Evolutionary conservation across 2,113 vertebrate genomes (phyloP).

Genomic region (Pteropus alecto): DNA sequence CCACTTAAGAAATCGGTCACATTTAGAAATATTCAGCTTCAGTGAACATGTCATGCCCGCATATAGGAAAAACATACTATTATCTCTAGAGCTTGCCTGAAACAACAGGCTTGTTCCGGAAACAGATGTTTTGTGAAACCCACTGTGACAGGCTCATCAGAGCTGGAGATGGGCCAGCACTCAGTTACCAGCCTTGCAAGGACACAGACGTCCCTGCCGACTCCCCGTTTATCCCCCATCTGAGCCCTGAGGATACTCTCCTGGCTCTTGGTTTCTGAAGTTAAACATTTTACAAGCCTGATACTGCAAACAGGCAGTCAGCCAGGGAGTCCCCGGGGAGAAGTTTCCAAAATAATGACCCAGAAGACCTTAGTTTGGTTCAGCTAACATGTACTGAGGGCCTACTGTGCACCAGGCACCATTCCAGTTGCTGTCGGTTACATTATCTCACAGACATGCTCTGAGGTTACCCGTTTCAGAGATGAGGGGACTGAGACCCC

Average conservation of each 20-base stretch:
- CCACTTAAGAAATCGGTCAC: neutral
- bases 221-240: neutral
- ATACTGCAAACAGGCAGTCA: neutral
- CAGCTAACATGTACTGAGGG: neutral
- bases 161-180: neutral
- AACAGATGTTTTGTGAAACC: slow-evolving; percentile 27
- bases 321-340: neutral
- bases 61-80: neutral
- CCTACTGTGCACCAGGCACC: neutral
- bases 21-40: neutral
- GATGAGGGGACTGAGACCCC: neutral
- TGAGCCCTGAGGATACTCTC: neutral
- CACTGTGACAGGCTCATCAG: neutral
- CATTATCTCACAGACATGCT: neutral
- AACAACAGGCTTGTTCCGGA: neutral
- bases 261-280: neutral
- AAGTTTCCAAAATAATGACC: neutral
- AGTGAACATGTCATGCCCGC: neutral
- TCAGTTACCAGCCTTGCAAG: neutral
- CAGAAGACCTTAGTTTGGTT: neutral
- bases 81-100: slow-evolving; percentile 24
- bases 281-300: slow-evolving; percentile 51
- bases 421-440: neutral
- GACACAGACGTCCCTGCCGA: neutral
- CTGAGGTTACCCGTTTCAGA: neutral